Evolutionary conservation across 2,113 vertebrate species (phyloP), one percentile per base, ranked within the genome.

Genomic region (Gavia stellata): DNA sequence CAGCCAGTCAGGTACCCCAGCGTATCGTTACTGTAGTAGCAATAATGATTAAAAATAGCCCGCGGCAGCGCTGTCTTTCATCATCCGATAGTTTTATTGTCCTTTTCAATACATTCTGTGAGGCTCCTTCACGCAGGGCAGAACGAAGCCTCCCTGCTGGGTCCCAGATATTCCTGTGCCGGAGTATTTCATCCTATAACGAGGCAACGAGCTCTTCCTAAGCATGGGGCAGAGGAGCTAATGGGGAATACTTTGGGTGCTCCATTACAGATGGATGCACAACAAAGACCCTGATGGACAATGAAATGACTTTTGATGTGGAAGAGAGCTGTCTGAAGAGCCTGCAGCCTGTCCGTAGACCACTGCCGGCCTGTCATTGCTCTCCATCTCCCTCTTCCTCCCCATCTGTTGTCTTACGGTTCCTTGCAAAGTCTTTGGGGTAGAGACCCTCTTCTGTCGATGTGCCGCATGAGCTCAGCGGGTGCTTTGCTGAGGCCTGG

Each of bases 11-110:
- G 88, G 67, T 90, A 45, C 49, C 83, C 81, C 61, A 36, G 56
- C 10, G 74, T 52, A 55, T 86, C 85, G 5, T 88, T 28, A 19
- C 65, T 67, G 87, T 12, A 50, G 74, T n/a, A 74, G 81, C 73
- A 68, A 16, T 81, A 74, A 81, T 65, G 73, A 89, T 92, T 88
- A 93, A 86, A 86, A 38, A 79, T 63, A 87, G 86, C 80, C 34
- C 0, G 0, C 6, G 16, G 75, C 83, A 80, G 56, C 0, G 5
- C n/a, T 44, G 50, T 78, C 67, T 50, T 68, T 83, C 36, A 44
- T 92, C 83, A 71, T 75, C 65, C 5, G 4, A 36, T 0, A 1
- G 18, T 36, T 70, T 73, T 31, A 3, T 33, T 71, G 40, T 88
- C 53, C 55, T 90, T 56, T 94, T 78, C 79, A 80, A 47, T 36